Evolutionary conservation across 2,888 invertebrate species (phyloP).

Genomic region (Phanerotoma sp.): DNA sequence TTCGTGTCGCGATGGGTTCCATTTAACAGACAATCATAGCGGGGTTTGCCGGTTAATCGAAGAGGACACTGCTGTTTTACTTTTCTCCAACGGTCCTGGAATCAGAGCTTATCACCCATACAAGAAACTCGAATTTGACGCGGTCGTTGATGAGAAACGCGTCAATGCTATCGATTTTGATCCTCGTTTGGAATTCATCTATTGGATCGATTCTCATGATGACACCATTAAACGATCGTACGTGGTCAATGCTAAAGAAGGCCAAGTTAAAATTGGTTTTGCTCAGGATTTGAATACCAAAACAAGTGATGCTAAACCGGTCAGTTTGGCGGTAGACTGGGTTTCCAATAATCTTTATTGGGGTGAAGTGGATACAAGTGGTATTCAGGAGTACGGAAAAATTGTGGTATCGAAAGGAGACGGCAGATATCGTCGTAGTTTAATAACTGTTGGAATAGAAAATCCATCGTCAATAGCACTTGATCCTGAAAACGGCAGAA

Average conservation of each 20-base stretch:
- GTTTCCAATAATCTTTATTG: slow-evolving; percentile 91
- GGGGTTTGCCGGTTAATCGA: slow-evolving; percentile 80
- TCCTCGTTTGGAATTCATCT: slow-evolving; percentile 79
- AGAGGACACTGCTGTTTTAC: slow-evolving; percentile 67
- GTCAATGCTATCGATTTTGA: slow-evolving; percentile 92
- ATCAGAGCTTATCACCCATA: slow-evolving; percentile 73
- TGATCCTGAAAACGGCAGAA: slow-evolving; percentile 80
- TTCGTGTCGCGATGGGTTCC: slow-evolving; percentile 81
- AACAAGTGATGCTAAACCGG: slow-evolving; percentile 74
- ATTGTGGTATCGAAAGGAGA: slow-evolving; percentile 89
- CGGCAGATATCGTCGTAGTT: slow-evolving; percentile 81
- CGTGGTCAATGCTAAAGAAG: slow-evolving; percentile 78
- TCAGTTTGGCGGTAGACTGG: slow-evolving; percentile 92
- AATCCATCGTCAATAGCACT: slow-evolving; percentile 86
- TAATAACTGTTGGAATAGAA: slow-evolving; percentile 78
- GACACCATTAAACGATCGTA: slow-evolving; percentile 89
- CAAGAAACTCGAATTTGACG: slow-evolving; percentile 71
- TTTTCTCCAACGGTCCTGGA: slow-evolving; percentile 84
- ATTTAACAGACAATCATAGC: slow-evolving; percentile 71
- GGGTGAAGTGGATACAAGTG: slow-evolving; percentile 76
- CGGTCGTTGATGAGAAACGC: slow-evolving; percentile 82
- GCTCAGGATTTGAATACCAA: slow-evolving; percentile 87
- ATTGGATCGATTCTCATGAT: slow-evolving; percentile 94
- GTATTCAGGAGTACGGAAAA: slow-evolving; percentile 73
- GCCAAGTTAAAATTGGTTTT: slow-evolving; percentile 76